These are phyloP conservation scores for Leiothrix lutea DNA, from an alignment of 2,113 vertebrate species.

Conservation along the genomic window DNA sequence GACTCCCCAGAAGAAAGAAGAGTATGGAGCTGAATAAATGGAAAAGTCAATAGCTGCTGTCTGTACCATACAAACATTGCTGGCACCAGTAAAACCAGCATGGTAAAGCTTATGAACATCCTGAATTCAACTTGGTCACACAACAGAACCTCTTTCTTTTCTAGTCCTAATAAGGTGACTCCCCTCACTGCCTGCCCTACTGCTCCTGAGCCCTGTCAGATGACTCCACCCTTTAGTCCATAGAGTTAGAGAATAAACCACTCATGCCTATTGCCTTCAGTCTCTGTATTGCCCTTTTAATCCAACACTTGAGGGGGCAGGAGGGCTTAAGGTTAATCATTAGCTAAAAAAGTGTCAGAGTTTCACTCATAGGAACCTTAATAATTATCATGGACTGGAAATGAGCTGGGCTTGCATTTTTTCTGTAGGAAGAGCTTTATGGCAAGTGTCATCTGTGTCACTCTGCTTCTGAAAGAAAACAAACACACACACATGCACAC, in stretches of 20 bases:
- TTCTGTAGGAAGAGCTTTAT: constrained; percentile 3
- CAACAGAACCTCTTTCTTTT: neutral
- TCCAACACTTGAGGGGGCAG: neutral
- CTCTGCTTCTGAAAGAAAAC: constrained; percentile 7
- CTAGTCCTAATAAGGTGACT: neutral
- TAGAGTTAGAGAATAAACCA: neutral
- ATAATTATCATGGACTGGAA: neutral
- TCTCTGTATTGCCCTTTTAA: neutral
- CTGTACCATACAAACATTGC: neutral
- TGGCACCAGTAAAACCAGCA: neutral
- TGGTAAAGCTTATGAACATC: neutral
- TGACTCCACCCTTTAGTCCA: neutral
- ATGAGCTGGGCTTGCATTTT: constrained; percentile 17
- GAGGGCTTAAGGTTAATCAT: constrained; percentile 43
- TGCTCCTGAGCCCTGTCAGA: neutral
- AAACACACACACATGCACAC: neutral
- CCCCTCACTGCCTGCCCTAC: neutral
- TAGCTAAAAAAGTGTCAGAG: constrained; percentile 8
- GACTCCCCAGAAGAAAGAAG: neutral
- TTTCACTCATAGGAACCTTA: neutral
- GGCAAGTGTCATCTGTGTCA: neutral
- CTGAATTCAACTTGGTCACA: neutral
- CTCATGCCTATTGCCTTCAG: neutral
- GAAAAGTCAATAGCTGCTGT: neutral
- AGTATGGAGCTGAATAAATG: neutral